Conservation (phyloP, 35 echinoderm and acorn worm genomes). For the Patiria miniata region DNA sequence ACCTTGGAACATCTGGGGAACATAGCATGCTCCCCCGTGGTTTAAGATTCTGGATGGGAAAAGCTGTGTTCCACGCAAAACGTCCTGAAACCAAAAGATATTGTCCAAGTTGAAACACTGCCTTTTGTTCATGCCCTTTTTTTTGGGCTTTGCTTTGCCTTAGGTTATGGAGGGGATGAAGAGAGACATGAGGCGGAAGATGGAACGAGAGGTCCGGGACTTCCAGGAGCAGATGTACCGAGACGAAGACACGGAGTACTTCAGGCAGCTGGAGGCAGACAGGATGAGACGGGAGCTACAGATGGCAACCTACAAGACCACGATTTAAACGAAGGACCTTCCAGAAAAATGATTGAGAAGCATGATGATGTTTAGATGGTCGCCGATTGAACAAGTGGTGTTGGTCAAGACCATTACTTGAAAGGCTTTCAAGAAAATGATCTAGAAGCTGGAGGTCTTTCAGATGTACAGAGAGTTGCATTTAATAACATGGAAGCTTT, state of each 20-base stretch:
- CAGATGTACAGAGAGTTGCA: too few species aligned
- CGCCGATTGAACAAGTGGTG: too few species aligned
- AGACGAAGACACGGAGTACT: conserved; percentile 87
- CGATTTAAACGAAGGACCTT: conserved; percentile 27
- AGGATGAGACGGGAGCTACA: conserved; percentile 71
- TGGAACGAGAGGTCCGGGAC: conserved; percentile 87
- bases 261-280: conserved; percentile 85
- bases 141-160: background rate
- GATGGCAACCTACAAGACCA: conserved; percentile 79
- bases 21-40: too few species aligned
- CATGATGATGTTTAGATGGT: too few species aligned
- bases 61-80: too few species aligned
- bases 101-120: background rate
- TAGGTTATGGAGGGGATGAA: conserved; percentile 91
- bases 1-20: too few species aligned
- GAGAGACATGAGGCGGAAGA: conserved; percentile 76
- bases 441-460: too few species aligned
- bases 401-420: too few species aligned
- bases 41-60: too few species aligned
- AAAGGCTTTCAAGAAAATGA: too few species aligned
- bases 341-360: too few species aligned
- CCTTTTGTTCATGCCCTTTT: background rate
- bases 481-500: too few species aligned
- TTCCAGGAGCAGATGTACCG: conserved; percentile 80
- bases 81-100: background rate